Base-by-base conservation (phyloP, 2,797 vertebrate species). In the Protosalanx chinensis region DNA sequence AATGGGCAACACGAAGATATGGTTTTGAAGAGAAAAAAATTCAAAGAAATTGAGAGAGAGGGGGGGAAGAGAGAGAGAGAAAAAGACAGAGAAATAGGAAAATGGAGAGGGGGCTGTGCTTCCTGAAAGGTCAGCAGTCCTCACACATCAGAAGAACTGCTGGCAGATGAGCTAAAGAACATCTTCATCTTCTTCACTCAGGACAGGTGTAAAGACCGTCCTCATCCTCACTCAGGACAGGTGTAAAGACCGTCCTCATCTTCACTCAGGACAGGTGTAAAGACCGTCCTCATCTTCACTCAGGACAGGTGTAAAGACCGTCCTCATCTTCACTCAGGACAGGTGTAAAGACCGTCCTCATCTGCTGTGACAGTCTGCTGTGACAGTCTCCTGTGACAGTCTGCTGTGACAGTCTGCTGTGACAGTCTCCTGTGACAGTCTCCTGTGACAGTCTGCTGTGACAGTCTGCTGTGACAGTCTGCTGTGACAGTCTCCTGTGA, bases 31-130 rank as follows among this genome's bases (percentile, higher is more conserved):
- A 72, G 41, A 66, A 32, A 67, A 20, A 58, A 27, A n/a, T 29
- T 18, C n/a, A 4, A 6, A 6, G 46, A 6, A 29, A 18, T 29
- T 4, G 20, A 33, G 29, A 53, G 16, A 63, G 37, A 70, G n/a
- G n/a, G 20, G 18, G 27, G 13, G 7, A 5, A 56, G 15, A 57
- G 12, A 35, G 16, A 58, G 29, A 58, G 27, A 59, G 67, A 35
- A 6, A 10, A 68, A 16, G 68, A 62, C 23, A 68, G 6, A 20
- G 56, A 23, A 30, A 68, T 20, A 58, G 51, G 3, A 16, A 57
- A 18, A 63, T 12, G 66, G 35, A 63, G 56, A 64, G 56, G 46
- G 57, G 72, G 73, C 56, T 59, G 29, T 67, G 58, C 61, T 46
- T 63, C 68, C 46, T 70, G 23, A 67, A 56, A 56, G 51, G 51